Evolutionary conservation across 1,140 invertebrate species (phyloP).

Genomic region (Drosophila neocordata): DNA sequence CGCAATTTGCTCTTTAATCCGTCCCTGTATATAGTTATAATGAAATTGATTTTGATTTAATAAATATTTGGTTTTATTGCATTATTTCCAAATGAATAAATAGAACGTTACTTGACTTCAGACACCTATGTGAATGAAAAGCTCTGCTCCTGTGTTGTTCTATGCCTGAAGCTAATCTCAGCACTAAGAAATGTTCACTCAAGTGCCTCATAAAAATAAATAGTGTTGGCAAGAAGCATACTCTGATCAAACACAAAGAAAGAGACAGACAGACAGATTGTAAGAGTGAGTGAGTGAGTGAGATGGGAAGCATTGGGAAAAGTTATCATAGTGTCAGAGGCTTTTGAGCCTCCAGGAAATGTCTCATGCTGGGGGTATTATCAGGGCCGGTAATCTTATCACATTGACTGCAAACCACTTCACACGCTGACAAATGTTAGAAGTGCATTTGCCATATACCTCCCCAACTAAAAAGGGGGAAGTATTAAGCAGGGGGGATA

Average conservation of each 20-base stretch:
- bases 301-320: background rate
- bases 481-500: background rate
- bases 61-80: conserved; percentile 7
- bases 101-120: background rate
- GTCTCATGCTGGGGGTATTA: conserved; percentile 19
- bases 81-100: conserved; percentile 12
- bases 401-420: conserved; percentile 21
- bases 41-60: conserved; percentile 6
- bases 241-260: too few relatives aligned
- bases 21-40: background rate
- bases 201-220: conserved; percentile 21
- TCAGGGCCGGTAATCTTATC: conserved; percentile 16
- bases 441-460: conserved; percentile 8
- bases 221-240: conserved; percentile 2
- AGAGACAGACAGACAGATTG: background rate
- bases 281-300: background rate
- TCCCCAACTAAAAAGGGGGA: too few relatives aligned
- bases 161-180: conserved; percentile 13
- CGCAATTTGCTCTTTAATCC: background rate
- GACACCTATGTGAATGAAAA: conserved; percentile 6
- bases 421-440: conserved; percentile 22
- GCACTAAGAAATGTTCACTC: conserved; percentile 13
- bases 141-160: background rate
- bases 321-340: conserved; percentile 9
- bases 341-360: conserved; percentile 17